Evolutionary conservation across 2,797 vertebrate genomes (phyloP).

Genomic region (Manis crassicaudata): DNA sequence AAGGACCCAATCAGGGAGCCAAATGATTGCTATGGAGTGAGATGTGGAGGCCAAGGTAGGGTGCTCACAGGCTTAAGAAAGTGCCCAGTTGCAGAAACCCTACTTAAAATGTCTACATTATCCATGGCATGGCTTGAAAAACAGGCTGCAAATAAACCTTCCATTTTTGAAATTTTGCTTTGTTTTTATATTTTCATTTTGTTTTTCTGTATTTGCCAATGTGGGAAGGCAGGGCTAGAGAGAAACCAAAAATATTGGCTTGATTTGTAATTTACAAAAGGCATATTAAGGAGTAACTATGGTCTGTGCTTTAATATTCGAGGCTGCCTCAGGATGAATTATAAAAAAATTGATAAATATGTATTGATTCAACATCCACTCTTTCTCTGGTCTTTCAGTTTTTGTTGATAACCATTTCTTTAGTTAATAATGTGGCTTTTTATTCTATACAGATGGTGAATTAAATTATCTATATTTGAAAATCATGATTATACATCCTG

Average conservation of each 20-base stretch:
- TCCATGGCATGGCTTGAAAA: background rate
- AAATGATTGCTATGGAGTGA: background rate
- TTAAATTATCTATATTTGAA: constrained; percentile 22
- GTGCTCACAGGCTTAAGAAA: background rate
- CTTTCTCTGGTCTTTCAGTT: background rate
- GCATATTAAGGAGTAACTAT: background rate
- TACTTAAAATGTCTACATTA: background rate
- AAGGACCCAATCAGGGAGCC: background rate
- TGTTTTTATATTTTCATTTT: background rate
- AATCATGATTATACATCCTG: background rate
- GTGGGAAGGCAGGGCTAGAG: background rate
- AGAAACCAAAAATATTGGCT: background rate
- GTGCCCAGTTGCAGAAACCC: background rate
- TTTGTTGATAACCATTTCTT: background rate
- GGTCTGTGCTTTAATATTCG: background rate
- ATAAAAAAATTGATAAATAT: background rate
- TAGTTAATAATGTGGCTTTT: background rate
- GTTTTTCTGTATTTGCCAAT: background rate
- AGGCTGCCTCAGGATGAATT: background rate
- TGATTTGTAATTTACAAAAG: background rate
- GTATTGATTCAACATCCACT: background rate
- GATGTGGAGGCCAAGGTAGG: background rate
- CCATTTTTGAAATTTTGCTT: background rate
- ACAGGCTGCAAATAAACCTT: background rate
- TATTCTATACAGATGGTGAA: background rate